These are phyloP conservation scores for Pelmatolapia mariae DNA, from an alignment of 2,113 vertebrate genomes.

Conservation along the genomic window DNA sequence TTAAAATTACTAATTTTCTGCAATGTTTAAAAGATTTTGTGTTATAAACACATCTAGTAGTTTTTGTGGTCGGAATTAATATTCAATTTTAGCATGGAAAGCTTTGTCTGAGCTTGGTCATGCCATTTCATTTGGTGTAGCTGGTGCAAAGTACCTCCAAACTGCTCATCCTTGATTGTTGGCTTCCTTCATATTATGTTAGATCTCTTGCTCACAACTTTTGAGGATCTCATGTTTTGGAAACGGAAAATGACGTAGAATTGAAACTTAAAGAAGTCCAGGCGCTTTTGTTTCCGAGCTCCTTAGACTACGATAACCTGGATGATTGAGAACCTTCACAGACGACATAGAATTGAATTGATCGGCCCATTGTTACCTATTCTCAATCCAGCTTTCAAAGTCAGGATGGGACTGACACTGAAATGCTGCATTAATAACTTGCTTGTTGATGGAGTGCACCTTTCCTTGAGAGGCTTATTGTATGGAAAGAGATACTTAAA, in stretches of 20 bases:
- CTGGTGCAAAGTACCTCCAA: not conserved
- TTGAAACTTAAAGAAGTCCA: not conserved
- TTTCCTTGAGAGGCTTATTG: not conserved
- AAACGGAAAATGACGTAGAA: not conserved
- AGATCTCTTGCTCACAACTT: not conserved
- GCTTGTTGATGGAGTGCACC: not conserved
- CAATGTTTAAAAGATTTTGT: not conserved
- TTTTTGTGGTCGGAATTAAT: not conserved
- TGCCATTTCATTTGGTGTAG: not conserved
- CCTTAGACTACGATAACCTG: not conserved
- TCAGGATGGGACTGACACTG: fast-evolving
- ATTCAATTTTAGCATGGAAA: not conserved
- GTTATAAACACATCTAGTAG: not conserved
- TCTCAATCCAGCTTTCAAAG: not conserved
- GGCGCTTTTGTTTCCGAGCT: not conserved
- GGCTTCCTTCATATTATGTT: not conserved
- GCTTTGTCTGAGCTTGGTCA: not conserved
- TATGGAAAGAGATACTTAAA: not conserved
- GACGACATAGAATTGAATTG: not conserved
- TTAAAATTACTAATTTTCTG: not conserved
- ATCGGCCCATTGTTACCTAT: not conserved
- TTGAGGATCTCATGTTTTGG: not conserved
- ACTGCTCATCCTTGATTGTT: not conserved
- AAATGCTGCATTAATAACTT: not conserved
- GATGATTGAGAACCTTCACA: not conserved